Conservation (phyloP, 1,140 invertebrate species). For the Bombyx mori region DNA sequence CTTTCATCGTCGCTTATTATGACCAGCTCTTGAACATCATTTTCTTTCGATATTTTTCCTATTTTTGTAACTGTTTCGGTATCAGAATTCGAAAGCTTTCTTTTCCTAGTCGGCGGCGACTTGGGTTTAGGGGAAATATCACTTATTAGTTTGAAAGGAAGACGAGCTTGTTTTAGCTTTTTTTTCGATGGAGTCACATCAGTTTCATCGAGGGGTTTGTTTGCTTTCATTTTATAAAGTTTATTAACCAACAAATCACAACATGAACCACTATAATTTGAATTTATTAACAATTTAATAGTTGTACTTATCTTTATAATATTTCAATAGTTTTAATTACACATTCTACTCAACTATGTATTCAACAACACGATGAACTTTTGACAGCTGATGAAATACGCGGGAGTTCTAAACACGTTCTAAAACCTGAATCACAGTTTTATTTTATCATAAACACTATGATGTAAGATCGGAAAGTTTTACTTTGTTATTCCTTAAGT, state of each 20-base stretch:
- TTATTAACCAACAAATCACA: conserved; percentile 11
- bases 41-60: conserved; percentile 50
- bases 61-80: conserved; percentile 41
- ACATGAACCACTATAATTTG: conserved; percentile 6
- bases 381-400: conserved; percentile 32
- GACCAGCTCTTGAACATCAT: conserved; percentile 34
- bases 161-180: conserved; percentile 57
- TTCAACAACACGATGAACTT: conserved; percentile 16
- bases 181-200: conserved; percentile 60
- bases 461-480: too few relatives aligned
- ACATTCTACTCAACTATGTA: too few relatives aligned
- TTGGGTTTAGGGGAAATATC: conserved; percentile 42
- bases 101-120: conserved; percentile 40
- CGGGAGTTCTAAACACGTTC: conserved; percentile 27
- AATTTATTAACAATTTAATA: neutral
- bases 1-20: conserved; percentile 58
- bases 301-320: too few relatives aligned
- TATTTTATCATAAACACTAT: too few relatives aligned
- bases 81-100: conserved; percentile 46
- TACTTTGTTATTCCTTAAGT: too few relatives aligned
- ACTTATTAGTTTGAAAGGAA: conserved; percentile 55
- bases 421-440: neutral
- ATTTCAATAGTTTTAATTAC: neutral
- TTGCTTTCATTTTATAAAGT: conserved; percentile 41
- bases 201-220: conserved; percentile 40